Conservation (phyloP, 2,888 invertebrate species). For the Cantharis rustica region DNA sequence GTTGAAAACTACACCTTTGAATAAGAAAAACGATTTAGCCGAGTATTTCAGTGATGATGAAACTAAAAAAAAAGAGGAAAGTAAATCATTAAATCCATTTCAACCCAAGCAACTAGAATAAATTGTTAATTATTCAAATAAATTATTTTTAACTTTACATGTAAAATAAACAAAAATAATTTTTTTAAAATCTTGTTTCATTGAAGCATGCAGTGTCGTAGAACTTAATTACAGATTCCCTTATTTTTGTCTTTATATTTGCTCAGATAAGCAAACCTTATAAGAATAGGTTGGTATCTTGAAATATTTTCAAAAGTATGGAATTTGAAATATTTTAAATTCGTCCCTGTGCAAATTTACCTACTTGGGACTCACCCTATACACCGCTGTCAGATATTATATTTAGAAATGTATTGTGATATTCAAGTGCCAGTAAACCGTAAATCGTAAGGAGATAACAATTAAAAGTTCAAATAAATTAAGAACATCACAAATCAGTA, state of each 20-base stretch:
- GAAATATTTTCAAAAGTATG: no score
- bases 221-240: no score
- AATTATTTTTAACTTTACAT: neutral
- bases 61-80: slow-evolving; percentile 40
- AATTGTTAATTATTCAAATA: slow-evolving; percentile 13
- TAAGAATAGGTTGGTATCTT: no score
- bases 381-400: neutral
- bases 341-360: neutral
- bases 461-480: neutral
- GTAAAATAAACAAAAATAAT: neutral
- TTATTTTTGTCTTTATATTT: no score
- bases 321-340: neutral
- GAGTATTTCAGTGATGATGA: slow-evolving; percentile 56
- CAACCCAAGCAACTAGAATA: slow-evolving; percentile 30
- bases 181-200: neutral
- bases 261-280: no score
- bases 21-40: slow-evolving; percentile 43
- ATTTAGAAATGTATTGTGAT: neutral
- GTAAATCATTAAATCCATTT: slow-evolving; percentile 22
- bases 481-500: neutral
- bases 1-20: neutral
- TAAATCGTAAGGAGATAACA: neutral
- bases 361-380: neutral
- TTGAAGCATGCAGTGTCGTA: no score
- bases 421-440: neutral